These are phyloP conservation scores for Damaliscus lunatus DNA, from an alignment of 2,113 vertebrate species.

Conservation along the genomic window DNA sequence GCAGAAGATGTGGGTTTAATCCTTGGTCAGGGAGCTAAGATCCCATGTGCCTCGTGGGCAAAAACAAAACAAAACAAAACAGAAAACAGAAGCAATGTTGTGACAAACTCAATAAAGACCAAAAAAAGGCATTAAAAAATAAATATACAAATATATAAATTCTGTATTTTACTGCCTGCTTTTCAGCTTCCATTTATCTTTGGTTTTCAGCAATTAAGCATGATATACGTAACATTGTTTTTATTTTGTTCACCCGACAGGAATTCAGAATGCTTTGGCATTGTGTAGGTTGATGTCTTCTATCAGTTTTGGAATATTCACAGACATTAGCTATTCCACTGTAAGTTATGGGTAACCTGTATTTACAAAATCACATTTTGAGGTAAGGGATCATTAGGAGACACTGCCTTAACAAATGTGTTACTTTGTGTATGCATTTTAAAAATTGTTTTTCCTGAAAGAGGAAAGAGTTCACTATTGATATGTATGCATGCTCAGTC, in stretches of 20 bases:
- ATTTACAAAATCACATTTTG: not conserved
- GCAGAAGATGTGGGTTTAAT: not conserved
- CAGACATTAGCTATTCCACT: not conserved
- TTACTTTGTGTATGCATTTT: not conserved
- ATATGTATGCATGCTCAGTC: not conserved
- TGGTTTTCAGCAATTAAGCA: not conserved
- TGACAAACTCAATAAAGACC: not conserved
- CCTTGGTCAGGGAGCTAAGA: not conserved
- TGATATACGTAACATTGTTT: not conserved
- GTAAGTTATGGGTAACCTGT: not conserved
- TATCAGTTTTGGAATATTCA: not conserved
- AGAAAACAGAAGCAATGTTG: not conserved
- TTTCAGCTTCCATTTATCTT: not conserved
- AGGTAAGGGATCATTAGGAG: not conserved
- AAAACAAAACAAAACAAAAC: not conserved
- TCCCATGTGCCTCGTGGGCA: not conserved
- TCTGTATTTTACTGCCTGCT: not conserved
- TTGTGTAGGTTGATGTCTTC: not conserved
- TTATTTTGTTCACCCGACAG: not conserved
- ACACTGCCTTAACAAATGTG: not conserved
- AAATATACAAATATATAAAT: not conserved
- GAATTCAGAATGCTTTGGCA: not conserved
- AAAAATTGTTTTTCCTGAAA: not conserved
- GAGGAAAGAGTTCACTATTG: not conserved
- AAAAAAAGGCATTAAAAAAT: not conserved